These are phyloP conservation scores for Adela reaumurella DNA, from an alignment of 2,888 invertebrate genomes.

Conservation along the genomic window DNA sequence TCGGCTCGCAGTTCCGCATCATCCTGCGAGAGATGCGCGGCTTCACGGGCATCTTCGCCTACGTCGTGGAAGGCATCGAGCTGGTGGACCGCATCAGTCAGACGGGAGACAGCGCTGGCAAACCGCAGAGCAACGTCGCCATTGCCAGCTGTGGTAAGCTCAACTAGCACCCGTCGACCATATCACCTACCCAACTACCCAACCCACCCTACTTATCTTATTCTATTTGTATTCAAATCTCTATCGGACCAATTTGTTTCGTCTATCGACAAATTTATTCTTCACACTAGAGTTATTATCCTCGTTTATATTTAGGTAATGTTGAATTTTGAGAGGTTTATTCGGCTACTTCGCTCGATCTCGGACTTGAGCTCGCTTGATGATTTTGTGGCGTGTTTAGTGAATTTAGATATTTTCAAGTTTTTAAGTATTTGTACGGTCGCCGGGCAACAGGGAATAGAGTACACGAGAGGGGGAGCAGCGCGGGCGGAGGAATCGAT, in stretches of 20 bases:
- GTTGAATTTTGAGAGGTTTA: neutral
- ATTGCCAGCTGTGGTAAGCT: constrained; percentile 74
- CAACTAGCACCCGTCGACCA: constrained; percentile 27
- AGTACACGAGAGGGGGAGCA: too few relatives aligned
- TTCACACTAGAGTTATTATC: neutral
- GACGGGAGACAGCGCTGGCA: constrained; percentile 73
- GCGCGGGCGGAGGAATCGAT: too few relatives aligned
- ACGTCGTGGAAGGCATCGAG: constrained; percentile 76
- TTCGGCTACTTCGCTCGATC: neutral
- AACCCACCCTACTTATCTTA: constrained; percentile 5
- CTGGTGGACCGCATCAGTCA: constrained; percentile 75
- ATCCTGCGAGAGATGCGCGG: constrained; percentile 79
- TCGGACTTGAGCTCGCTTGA: neutral
- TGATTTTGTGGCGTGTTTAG: neutral
- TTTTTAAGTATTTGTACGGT: constrained; percentile 1
- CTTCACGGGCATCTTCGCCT: constrained; percentile 78
- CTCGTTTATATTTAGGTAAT: neutral
- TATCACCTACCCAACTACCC: constrained; percentile 5
- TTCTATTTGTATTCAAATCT: constrained; percentile 4
- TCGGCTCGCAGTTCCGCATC: constrained; percentile 81
- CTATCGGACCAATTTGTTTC: constrained; percentile 10
- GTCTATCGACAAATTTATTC: neutral
- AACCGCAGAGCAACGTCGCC: constrained; percentile 69
- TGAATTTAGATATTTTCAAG: neutral
- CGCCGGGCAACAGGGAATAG: constrained; percentile 5